phyloP scores from a whole-genome alignment of 1,140 invertebrate species.

The Mylabris phalerata region DNA sequence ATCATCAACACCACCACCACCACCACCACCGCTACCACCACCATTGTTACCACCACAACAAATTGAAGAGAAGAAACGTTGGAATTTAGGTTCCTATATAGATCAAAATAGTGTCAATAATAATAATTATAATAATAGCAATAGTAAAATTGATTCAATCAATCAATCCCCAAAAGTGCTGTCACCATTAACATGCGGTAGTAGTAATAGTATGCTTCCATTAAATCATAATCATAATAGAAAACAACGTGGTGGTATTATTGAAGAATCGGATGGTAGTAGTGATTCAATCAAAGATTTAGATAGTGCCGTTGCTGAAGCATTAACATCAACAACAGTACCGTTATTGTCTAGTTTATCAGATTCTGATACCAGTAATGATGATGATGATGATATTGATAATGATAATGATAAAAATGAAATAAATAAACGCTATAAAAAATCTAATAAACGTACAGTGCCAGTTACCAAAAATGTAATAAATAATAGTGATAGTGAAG shows the following conservation, averaged over 20 bases:
- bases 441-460: conserved; percentile 5
- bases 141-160: too few relatives aligned
- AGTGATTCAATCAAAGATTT: conserved; percentile 44
- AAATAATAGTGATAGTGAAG: conserved; percentile 29
- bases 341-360: conserved; percentile 36
- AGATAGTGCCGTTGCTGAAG: conserved; percentile 44
- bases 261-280: conserved; percentile 38
- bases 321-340: conserved; percentile 24
- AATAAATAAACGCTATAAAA: conserved; percentile 18
- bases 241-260: not conserved
- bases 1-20: not conserved
- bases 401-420: too few relatives aligned
- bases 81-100: conserved; percentile 50
- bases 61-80: conserved; percentile 40
- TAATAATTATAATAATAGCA: too few relatives aligned
- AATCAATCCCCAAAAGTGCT: too few relatives aligned
- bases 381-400: not conserved
- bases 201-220: not conserved
- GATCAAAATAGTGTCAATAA: not conserved
- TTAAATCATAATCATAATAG: not conserved
- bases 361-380: conserved; percentile 15
- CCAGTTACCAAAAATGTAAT: conserved; percentile 20
- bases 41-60: conserved; percentile 26
- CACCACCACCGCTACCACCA: not conserved
- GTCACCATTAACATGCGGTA: too few relatives aligned